Evolutionary conservation across 2,797 vertebrate species (phyloP).

Genomic region (Harpagifer antarcticus): DNA sequence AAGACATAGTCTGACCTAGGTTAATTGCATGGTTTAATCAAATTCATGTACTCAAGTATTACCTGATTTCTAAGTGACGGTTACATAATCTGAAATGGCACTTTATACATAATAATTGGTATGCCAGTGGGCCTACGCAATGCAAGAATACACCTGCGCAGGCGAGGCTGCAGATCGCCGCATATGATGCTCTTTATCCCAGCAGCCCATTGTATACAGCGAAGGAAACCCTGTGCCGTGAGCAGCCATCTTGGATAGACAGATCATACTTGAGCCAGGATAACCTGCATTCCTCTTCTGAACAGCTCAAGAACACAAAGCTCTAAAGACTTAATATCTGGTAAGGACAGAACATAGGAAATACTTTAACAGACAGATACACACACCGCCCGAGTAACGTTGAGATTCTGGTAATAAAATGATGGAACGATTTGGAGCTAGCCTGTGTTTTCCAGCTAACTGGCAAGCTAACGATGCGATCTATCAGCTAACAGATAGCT

Average conservation of each 20-base stretch:
- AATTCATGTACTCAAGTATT: neutral
- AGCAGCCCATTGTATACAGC: slow-evolving; percentile 85
- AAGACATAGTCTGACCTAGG: neutral
- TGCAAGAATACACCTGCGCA: slow-evolving; percentile 60
- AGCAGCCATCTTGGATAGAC: slow-evolving; percentile 92
- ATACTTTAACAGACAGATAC: neutral
- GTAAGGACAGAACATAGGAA: slow-evolving; percentile 61
- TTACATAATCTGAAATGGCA: neutral
- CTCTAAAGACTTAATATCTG: slow-evolving; percentile 61
- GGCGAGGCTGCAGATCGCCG: slow-evolving; percentile 65
- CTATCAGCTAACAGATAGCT: slow-evolving; percentile 40
- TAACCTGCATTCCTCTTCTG: slow-evolving; percentile 79
- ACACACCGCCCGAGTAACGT: neutral
- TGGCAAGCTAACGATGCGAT: slow-evolving; percentile 63
- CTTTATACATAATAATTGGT: neutral
- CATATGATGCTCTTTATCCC: slow-evolving; percentile 86
- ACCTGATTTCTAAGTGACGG: neutral
- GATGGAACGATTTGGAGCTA: slow-evolving; percentile 11
- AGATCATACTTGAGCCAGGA: slow-evolving; percentile 80
- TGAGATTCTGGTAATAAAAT: neutral
- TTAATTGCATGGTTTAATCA: neutral
- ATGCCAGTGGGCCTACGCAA: too few species aligned
- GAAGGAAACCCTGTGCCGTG: slow-evolving; percentile 93
- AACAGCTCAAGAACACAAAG: slow-evolving; percentile 66
- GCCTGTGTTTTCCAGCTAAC: slow-evolving; percentile 59